A percentile compares a stretch with the other conserved stretches of the same genome.
Conservation (phyloP, 2,113 vertebrate genomes). For the Neofelis nebulosa region DNA sequence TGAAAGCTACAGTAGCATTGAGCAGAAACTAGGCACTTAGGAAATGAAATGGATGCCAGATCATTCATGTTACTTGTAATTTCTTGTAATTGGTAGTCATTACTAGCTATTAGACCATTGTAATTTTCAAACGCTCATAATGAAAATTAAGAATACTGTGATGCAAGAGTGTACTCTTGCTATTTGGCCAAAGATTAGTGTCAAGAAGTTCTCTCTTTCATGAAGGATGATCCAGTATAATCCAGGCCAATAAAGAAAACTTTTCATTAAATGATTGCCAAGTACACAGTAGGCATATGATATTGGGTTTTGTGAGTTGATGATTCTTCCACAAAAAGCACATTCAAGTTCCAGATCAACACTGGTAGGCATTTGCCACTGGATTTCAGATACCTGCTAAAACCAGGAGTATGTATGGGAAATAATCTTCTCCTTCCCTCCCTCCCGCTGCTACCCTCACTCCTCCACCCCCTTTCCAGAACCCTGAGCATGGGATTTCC, state of each 20-base stretch:
- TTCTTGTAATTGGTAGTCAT: not conserved
- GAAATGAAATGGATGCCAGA: not conserved
- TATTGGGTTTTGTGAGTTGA: not conserved
- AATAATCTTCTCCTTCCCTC: not conserved
- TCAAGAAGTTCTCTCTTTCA: not conserved
- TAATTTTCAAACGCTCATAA: not conserved
- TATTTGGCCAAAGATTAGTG: not conserved
- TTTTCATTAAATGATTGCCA: not conserved
- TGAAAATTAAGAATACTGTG: not conserved
- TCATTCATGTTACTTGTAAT: not conserved
- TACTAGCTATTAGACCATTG: not conserved
- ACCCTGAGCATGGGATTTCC: not conserved
- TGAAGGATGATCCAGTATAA: not conserved
- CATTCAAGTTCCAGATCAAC: not conserved
- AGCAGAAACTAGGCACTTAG: not conserved
- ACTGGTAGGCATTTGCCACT: not conserved
- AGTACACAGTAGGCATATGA: not conserved
- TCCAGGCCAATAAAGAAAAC: not conserved
- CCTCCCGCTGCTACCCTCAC: not conserved
- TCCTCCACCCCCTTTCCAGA: no score
- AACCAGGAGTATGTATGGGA: not conserved
- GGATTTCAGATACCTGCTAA: not conserved
- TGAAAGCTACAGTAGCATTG: not conserved
- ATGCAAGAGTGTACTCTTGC: not conserved
- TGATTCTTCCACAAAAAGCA: not conserved